Evolutionary conservation across 2,113 vertebrate genomes (phyloP), one percentile per base, ranked within the genome.

Genomic region (Chelonoidis abingdonii): DNA sequence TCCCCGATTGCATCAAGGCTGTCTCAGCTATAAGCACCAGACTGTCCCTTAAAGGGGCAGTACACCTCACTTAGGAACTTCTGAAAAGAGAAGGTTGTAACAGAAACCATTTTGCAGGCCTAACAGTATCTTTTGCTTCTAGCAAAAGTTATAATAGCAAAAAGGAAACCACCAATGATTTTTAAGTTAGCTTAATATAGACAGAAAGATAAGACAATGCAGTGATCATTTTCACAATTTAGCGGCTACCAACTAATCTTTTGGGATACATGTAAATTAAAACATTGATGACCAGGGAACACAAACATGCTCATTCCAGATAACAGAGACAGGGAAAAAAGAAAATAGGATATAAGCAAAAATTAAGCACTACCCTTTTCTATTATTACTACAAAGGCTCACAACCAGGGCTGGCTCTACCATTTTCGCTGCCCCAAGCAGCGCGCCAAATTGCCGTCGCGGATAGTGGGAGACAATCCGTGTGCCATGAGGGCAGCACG

Each of bases 191-290:
- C 3, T 78, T 81, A 78, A 49, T 65, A 89, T 76, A 92, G 47
- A 62, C 91, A 88, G 53, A 88, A 92, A 88, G 75, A 87, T 3
- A 75, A 94, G 91, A 92, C 92, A 91, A 89, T 13, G 10, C 53
- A 92, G 3, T 86, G 84, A 75, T 49, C 92, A 80, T 88, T 92
- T 95, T 94, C 84, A 85, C 80, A 93, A 80, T 59, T 92, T 78
- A 95, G 86, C 89, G 89, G 79, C 50, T 83, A 59, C 57, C n/a
- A 38, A 87, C 57, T 49, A n/a, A 83, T 93, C 49, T 88, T 93
- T 59, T 29, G 54, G 49, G 91, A 16, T 83, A 35, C 47, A 4
- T n/a, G 62, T 29, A 93, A 47, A 88, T 31, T 65, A 88, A 94
- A 83, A 41, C 80, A 50, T 38, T 29, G 29, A 82, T 11, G 11